Base-by-base conservation (phyloP, 2,797 vertebrate genomes). In the Lagorchestes hirsutus region DNA sequence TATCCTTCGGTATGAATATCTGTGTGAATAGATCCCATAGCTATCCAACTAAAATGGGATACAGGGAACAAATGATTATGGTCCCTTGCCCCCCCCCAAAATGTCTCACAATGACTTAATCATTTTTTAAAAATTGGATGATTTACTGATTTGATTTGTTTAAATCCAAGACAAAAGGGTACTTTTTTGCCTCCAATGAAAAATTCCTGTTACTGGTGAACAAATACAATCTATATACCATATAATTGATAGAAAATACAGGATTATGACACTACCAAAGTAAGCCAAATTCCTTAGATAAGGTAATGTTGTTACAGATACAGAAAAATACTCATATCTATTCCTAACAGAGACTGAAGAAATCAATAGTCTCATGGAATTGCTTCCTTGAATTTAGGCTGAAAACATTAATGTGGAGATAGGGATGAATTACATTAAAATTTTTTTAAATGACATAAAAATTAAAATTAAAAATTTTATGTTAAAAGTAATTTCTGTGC, bases 301-400 rank as follows among this genome's bases (percentile, higher is more conserved):
- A 28, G 22, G 28, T 59, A 29, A 59, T 55, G 5, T 54, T 93
- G 55, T 40, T 94, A 16, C 93, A 93, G 27, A 28, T 82, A 92
- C 31, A 91, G 59, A 93, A 40, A 96, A 95, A 56, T 11, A 95
- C 9, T 58, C 28, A 58, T 34, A 67, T 67, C 34, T n/a, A n/a
- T 67, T 67, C 62, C 34, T 67, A 67, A 67, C 12, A 67, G 62
- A 67, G 62, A 62, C 12, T 46, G 67, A 95, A 93, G 18, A 95
- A 97, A 96, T 93, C 74, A 94, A 29, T 96, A 93, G 54, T 31
- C 46, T 11, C 74, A 92, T 52, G 56, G 94, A 97, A 91, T 52
- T 40, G 9, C 59, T 93, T 91, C 29, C 46, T 93, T 90, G 92
- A 4, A 13, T n/a, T 95, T 59, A 59, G 11, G 29, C 58, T 59